phyloP scores from a whole-genome alignment of 2,113 vertebrate genomes.

The Anas platyrhynchos region DNA sequence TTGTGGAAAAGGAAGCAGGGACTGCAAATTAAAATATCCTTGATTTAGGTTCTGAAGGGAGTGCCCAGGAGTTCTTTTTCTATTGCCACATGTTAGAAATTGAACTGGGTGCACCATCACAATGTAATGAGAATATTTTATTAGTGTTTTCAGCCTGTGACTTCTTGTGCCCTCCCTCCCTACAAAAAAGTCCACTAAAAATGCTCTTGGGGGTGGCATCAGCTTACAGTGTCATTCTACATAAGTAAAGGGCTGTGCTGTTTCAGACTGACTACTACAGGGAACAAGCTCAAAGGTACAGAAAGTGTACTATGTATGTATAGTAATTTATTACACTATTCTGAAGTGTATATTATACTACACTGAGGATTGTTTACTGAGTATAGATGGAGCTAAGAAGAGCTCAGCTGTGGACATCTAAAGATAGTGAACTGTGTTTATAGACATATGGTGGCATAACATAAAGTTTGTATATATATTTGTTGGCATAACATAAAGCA shows the following conservation, averaged over 20 bases:
- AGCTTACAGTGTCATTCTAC: background rate
- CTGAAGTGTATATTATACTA: background rate
- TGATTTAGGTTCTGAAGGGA: slow-evolving; percentile 73
- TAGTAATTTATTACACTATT: too few species aligned
- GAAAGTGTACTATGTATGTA: background rate
- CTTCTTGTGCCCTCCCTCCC: background rate
- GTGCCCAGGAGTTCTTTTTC: slow-evolving; percentile 63
- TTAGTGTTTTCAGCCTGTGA: slow-evolving; percentile 39
- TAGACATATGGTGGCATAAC: background rate
- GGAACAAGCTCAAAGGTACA: background rate
- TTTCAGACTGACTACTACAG: background rate
- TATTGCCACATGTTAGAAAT: slow-evolving; percentile 29
- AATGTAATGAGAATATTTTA: slow-evolving; percentile 64
- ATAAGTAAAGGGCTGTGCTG: background rate
- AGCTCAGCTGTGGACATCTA: background rate
- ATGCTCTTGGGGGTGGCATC: background rate
- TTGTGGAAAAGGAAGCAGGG: slow-evolving; percentile 62
- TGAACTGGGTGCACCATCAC: background rate
- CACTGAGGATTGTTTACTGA: background rate
- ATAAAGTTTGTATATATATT: background rate
- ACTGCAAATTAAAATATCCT: slow-evolving; percentile 79
- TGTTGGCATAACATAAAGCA: too few species aligned
- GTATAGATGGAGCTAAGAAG: background rate
- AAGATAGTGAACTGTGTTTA: background rate
- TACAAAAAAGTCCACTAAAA: slow-evolving; percentile 11